Conservation (phyloP, 2,113 vertebrate species). For the Mungos mungo region DNA sequence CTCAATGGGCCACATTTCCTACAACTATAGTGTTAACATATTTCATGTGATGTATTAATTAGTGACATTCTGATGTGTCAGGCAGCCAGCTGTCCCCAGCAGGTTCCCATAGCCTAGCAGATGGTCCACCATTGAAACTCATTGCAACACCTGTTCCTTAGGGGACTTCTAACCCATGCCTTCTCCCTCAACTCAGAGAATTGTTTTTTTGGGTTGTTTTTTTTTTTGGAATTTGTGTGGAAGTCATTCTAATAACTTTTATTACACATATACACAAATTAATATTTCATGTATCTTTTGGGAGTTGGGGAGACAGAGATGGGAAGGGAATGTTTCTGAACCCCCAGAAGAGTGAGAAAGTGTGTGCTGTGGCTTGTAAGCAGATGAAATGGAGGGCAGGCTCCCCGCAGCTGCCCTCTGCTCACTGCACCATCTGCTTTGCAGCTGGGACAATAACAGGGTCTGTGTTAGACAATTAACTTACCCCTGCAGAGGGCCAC, state of each 20-base stretch:
- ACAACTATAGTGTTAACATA: background rate
- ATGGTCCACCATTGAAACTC: conserved; percentile 42
- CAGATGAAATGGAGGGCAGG: background rate
- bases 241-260: conserved; percentile 14
- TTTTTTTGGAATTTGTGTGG: background rate
- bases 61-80: conserved; percentile 10
- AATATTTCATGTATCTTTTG: background rate
- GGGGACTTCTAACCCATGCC: background rate
- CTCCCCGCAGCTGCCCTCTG: background rate
- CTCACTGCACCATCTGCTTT: conserved; percentile 15
- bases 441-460: conserved; percentile 13
- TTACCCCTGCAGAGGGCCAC: background rate
- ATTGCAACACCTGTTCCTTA: conserved; percentile 23
- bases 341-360: background rate
- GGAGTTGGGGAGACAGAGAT: background rate
- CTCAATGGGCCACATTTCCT: background rate
- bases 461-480: background rate
- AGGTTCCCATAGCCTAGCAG: conserved; percentile 38
- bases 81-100: conserved; percentile 39
- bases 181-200: background rate
- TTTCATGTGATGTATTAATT: conserved; percentile 43
- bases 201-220: too few species aligned
- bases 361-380: background rate
- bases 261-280: background rate
- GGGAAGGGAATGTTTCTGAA: background rate